Conservation (phyloP, 1,140 invertebrate genomes). For the Drosophila obscura region DNA sequence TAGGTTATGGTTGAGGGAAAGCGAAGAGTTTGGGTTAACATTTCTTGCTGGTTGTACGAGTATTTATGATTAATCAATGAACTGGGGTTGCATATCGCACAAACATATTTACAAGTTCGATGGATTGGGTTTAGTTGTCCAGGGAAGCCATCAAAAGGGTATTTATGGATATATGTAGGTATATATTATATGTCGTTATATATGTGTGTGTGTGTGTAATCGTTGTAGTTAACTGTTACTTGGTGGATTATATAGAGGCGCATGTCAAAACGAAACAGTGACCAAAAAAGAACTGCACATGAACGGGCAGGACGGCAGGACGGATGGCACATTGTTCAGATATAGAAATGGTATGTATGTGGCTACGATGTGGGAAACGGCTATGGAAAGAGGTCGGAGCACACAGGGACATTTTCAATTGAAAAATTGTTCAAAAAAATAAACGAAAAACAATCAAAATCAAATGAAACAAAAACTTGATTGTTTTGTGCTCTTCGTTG, state of each 20-base stretch:
- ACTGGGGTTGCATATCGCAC: conserved; percentile 75
- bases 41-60: conserved; percentile 43
- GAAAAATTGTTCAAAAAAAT: conserved; percentile 43
- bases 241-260: conserved; percentile 65
- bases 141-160: conserved; percentile 52
- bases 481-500: conserved; percentile 51
- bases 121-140: conserved; percentile 31
- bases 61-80: conserved; percentile 45
- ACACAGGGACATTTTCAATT: conserved; percentile 21
- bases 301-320: conserved; percentile 54
- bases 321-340: conserved; percentile 39
- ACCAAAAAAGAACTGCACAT: conserved; percentile 64
- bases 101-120: conserved; percentile 81
- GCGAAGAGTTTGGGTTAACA: conserved; percentile 17
- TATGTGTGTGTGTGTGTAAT: conserved; percentile 32
- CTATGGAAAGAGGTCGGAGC: conserved; percentile 28
- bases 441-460: conserved; percentile 38
- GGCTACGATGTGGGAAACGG: conserved; percentile 24
- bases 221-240: conserved; percentile 33
- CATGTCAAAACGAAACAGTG: conserved; percentile 69
- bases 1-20: conserved; percentile 37
- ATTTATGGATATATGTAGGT: conserved; percentile 37
- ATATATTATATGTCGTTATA: conserved; percentile 42
- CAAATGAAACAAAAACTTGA: conserved; percentile 26
- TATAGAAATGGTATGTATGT: conserved; percentile 14